Evolutionary conservation across 2,888 invertebrate species (phyloP).

Genomic region (Acleris emargana): DNA sequence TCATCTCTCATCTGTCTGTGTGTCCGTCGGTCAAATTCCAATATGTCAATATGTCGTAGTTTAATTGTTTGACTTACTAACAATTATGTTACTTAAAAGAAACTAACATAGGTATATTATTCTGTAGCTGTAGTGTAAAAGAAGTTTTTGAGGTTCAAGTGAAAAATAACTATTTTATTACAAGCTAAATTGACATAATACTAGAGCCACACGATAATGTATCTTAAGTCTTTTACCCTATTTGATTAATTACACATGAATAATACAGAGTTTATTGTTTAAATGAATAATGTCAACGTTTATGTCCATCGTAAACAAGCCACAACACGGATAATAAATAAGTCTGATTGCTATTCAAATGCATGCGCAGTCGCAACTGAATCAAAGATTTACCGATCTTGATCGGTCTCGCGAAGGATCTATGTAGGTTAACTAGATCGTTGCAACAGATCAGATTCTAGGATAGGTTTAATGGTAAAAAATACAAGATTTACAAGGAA

Average conservation of each 20-base stretch:
- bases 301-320: slow-evolving; percentile 20
- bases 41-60: no score
- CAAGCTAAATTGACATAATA: no score
- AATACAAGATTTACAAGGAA: background rate
- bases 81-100: no score
- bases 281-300: background rate
- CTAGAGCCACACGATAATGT: no score
- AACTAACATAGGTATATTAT: no score
- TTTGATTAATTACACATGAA: background rate
- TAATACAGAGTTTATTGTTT: background rate
- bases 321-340: slow-evolving; percentile 30
- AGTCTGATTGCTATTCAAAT: slow-evolving; percentile 36
- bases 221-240: no score
- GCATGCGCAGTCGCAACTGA: slow-evolving; percentile 25
- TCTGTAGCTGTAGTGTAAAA: no score
- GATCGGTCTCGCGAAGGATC: slow-evolving; percentile 9
- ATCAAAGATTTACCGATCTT: slow-evolving; percentile 21
- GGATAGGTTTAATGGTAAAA: background rate
- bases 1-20: no score
- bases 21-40: no score
- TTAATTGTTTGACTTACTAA: no score
- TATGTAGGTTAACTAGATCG: background rate
- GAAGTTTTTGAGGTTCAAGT: no score
- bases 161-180: no score
- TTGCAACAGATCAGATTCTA: slow-evolving; percentile 11